Conservation (phyloP, 2,797 vertebrate species). For the Stomatorhinus walkeri region DNA sequence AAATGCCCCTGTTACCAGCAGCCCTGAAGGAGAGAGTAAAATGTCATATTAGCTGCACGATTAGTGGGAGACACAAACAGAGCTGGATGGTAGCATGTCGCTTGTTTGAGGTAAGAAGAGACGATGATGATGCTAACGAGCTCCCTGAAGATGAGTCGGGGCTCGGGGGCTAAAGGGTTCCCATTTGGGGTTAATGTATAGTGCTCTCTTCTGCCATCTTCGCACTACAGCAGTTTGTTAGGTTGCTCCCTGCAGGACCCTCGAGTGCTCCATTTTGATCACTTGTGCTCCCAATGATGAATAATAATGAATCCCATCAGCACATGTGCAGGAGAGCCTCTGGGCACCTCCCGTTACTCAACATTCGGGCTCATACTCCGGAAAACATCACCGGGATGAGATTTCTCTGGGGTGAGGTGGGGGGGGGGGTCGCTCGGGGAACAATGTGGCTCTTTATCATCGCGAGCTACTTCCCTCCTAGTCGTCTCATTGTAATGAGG, state of each 20-base stretch:
- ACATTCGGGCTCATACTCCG: neutral
- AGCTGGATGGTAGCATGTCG: neutral
- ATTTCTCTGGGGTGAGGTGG: neutral
- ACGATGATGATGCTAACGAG: neutral
- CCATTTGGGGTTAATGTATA: neutral
- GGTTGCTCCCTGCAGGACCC: neutral
- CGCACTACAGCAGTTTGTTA: neutral
- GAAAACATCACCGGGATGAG: neutral
- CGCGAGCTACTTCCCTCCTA: neutral
- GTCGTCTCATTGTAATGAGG: constrained; percentile 2
- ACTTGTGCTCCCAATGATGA: constrained; percentile 1
- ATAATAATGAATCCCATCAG: neutral
- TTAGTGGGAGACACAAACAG: neutral
- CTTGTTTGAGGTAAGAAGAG: neutral
- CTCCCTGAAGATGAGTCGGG: neutral
- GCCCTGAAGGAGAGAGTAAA: neutral
- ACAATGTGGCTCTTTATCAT: neutral
- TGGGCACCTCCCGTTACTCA: neutral
- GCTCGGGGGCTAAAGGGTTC: neutral
- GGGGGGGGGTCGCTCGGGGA: neutral
- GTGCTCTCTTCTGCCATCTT: neutral
- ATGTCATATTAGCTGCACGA: neutral
- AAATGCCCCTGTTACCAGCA: neutral
- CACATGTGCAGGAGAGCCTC: neutral
- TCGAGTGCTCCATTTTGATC: neutral